Evolutionary conservation across 1,140 invertebrate genomes (phyloP).

Genomic region (Pemphigus obesinymphae): DNA sequence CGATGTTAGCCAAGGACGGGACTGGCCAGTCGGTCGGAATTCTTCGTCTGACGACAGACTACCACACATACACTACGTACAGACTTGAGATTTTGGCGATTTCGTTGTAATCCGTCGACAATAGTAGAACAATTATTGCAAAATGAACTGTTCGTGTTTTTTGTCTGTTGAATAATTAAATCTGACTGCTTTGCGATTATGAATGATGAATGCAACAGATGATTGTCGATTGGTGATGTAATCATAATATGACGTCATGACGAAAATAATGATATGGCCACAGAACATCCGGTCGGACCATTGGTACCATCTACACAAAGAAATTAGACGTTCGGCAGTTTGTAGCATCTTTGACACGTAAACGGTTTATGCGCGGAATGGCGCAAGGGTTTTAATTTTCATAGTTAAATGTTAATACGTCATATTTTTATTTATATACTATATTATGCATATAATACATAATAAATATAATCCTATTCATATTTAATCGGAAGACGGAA

Average conservation of each 20-base stretch:
- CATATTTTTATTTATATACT: too few relatives aligned
- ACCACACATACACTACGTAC: too few relatives aligned
- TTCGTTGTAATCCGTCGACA: background rate
- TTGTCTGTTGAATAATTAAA: background rate
- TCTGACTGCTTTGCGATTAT: background rate
- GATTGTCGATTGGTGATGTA: conserved; percentile 19
- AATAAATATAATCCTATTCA: too few relatives aligned
- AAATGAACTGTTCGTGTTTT: background rate
- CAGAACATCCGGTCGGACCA: background rate
- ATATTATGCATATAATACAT: too few relatives aligned
- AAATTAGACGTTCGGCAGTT: background rate
- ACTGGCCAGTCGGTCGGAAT: background rate
- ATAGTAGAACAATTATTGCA: background rate
- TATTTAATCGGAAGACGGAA: too few relatives aligned
- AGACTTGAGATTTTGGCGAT: too few relatives aligned
- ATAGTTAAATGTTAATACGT: too few relatives aligned
- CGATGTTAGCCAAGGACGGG: background rate
- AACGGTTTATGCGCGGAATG: background rate
- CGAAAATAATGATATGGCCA: background rate
- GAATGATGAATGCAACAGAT: background rate
- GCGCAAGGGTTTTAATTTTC: too few relatives aligned
- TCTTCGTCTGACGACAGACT: background rate
- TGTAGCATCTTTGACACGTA: background rate
- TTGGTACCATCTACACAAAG: background rate
- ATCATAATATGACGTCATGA: conserved; percentile 13